Conservation (phyloP, 2,113 vertebrate genomes). For the Meles meles region DNA sequence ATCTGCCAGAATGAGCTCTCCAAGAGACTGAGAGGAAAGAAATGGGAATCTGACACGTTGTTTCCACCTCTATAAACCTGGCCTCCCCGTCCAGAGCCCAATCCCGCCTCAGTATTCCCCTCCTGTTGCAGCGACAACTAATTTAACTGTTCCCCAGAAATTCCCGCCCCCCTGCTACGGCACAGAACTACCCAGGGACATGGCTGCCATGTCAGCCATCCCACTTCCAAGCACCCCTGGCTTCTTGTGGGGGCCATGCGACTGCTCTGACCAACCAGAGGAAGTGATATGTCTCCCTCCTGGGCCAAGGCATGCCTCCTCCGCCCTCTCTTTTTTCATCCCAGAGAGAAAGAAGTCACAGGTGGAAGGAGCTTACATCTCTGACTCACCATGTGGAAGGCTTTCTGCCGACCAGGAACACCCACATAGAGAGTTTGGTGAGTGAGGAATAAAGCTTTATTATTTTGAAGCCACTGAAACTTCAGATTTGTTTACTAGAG, state of each 20-base stretch:
- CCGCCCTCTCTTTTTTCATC: not conserved
- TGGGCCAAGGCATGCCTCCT: not conserved
- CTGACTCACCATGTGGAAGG: not conserved
- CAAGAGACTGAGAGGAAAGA: slow-evolving; percentile 3
- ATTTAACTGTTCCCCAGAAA: not conserved
- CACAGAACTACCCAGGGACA: not conserved
- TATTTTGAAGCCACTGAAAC: not conserved
- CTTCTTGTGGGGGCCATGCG: not conserved
- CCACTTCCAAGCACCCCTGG: not conserved
- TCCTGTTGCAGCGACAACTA: not conserved
- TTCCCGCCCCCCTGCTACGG: not conserved
- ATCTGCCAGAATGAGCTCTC: slow-evolving; percentile 19
- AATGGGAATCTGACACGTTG: slow-evolving; percentile 15
- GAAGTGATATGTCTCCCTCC: not conserved
- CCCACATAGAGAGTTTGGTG: not conserved
- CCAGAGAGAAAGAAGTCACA: not conserved
- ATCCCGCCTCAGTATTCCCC: not conserved
- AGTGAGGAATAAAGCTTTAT: slow-evolving; percentile 18
- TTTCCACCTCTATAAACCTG: slow-evolving; percentile 15
- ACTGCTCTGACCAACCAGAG: not conserved
- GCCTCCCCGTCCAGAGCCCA: not conserved
- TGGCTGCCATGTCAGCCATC: not conserved
- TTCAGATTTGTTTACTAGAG: not conserved
- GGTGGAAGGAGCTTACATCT: not conserved
- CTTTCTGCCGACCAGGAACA: not conserved